phyloP scores from a whole-genome alignment of 1,140 invertebrate species.

The Neomicropteryx cornuta region DNA sequence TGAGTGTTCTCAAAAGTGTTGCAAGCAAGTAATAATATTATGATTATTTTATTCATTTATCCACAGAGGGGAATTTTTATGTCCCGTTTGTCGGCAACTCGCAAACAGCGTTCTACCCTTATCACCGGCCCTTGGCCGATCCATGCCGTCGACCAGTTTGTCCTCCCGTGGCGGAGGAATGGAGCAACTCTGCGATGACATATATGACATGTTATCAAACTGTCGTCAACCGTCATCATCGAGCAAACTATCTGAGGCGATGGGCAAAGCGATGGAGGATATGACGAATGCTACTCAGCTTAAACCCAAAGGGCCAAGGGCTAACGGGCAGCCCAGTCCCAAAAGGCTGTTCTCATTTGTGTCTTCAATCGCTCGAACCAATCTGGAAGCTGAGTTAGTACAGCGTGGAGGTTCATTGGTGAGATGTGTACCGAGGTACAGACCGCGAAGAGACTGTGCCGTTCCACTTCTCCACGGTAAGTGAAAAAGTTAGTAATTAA shows the following conservation, averaged over 20 bases:
- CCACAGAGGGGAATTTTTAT: conserved; percentile 87
- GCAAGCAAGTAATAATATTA: too few species aligned
- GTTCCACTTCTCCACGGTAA: too few species aligned
- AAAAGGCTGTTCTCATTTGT: conserved; percentile 81
- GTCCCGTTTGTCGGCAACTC: conserved; percentile 86
- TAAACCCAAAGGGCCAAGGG: conserved; percentile 44
- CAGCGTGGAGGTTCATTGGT: conserved; percentile 72
- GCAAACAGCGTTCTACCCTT: conserved; percentile 88
- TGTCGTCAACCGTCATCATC: conserved; percentile 48
- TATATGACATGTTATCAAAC: too few species aligned
- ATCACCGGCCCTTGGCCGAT: conserved; percentile 64
- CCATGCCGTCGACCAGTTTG: conserved; percentile 45
- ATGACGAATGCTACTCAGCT: conserved; percentile 65
- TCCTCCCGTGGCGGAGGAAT: conserved; percentile 32
- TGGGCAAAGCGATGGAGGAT: conserved; percentile 86
- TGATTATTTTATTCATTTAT: too few species aligned
- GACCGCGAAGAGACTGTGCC: conserved; percentile 78
- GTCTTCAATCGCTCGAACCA: conserved; percentile 82
- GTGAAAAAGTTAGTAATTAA: too few species aligned
- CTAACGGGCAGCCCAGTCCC: conserved; percentile 45
- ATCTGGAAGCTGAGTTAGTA: conserved; percentile 85
- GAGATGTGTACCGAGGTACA: conserved; percentile 44
- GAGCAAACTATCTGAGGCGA: conserved; percentile 62
- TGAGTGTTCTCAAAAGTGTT: too few species aligned
- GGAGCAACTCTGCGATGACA: too few species aligned